These are phyloP conservation scores for Thymelicus sylvestris DNA, from an alignment of 2,888 invertebrate species.

Conservation along the genomic window DNA sequence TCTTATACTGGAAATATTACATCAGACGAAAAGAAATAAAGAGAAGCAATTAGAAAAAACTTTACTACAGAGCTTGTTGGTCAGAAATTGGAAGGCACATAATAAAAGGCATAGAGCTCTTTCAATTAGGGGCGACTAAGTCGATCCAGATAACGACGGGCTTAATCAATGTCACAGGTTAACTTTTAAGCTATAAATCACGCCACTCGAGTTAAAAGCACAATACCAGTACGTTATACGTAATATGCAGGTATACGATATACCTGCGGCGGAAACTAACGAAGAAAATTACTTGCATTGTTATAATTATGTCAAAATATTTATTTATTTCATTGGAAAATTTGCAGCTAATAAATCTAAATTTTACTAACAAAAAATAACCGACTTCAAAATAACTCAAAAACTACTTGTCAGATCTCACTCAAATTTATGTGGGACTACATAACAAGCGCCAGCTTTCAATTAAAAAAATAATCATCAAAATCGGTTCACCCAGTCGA, in stretches of 20 bases:
- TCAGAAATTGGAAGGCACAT: slow-evolving; percentile 15
- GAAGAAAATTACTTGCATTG: slow-evolving; percentile 11
- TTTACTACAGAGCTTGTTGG: slow-evolving; percentile 1
- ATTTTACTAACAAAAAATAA: too few species aligned
- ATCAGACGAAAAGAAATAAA: too few species aligned
- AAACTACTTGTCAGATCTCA: too few species aligned
- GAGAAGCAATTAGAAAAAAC: too few species aligned
- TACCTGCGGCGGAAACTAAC: slow-evolving; percentile 4
- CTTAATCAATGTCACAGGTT: slow-evolving; percentile 36
- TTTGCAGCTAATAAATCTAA: too few species aligned
- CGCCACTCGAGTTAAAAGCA: slow-evolving; percentile 33
- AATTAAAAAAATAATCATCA: too few species aligned
- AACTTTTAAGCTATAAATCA: slow-evolving; percentile 38
- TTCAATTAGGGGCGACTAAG: slow-evolving; percentile 32
- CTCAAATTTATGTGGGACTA: too few species aligned
- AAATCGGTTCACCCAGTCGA: too few species aligned
- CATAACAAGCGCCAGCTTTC: too few species aligned
- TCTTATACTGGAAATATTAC: too few species aligned
- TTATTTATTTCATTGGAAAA: too few species aligned
- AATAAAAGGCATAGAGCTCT: slow-evolving; percentile 13
- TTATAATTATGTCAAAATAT: not conserved
- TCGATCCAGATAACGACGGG: slow-evolving; percentile 36
- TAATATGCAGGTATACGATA: not conserved
- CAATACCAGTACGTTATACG: slow-evolving; percentile 15
- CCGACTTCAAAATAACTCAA: too few species aligned